Evolutionary conservation across 2,797 vertebrate genomes (phyloP).

Genomic region (Dromococcyx pavoninus): DNA sequence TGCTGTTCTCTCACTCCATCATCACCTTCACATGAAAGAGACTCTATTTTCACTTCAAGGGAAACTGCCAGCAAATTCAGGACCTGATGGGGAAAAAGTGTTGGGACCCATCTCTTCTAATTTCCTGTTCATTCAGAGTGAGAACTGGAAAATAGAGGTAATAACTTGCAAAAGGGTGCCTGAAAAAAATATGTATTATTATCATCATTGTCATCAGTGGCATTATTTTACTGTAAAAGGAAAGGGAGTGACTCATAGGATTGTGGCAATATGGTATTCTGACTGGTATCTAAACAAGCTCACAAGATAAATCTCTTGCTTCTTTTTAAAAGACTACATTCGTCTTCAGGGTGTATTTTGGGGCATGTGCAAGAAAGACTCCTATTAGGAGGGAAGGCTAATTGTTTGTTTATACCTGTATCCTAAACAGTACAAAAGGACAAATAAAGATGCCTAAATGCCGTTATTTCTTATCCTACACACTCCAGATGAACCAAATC

Average conservation of each 20-base stretch:
- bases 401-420: slow-evolving; percentile 30
- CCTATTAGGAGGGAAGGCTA: not conserved
- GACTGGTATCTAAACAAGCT: slow-evolving; percentile 13
- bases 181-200: not conserved
- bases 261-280: not conserved
- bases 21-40: not conserved
- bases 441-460: not conserved
- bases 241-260: not conserved
- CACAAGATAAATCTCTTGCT: not conserved
- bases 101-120: not conserved
- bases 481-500: slow-evolving; percentile 3
- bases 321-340: slow-evolving; percentile 2
- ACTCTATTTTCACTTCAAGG: not conserved
- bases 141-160: not conserved
- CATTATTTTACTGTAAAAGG: not conserved
- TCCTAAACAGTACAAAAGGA: not conserved
- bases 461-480: not conserved
- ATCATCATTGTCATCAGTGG: not conserved
- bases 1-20: not conserved
- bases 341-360: slow-evolving; percentile 32
- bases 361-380: not conserved
- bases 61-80: not conserved
- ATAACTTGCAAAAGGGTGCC: not conserved
- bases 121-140: not conserved
- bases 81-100: not conserved